Percentiles rank a stretch among this genome's conserved stretches.
Evolutionary conservation across 2,888 invertebrate genomes (phyloP).

Genomic region (Parnassius apollo): DNA sequence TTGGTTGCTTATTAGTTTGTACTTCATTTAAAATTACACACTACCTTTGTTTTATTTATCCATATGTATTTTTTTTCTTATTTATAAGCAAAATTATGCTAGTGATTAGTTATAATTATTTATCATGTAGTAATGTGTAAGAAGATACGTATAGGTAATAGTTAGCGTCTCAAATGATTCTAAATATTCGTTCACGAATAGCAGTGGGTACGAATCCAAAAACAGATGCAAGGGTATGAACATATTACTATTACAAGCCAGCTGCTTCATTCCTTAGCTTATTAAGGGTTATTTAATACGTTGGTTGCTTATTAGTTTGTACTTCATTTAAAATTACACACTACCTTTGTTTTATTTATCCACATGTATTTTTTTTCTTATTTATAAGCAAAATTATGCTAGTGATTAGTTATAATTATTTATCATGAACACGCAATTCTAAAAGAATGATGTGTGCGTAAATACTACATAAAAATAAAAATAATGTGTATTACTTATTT

Average conservation of each 20-base stretch:
- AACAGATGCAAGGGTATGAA: conserved; percentile 22
- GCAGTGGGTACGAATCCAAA: conserved; percentile 15
- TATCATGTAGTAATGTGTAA: conserved; percentile 18
- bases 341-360: neutral
- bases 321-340: no score
- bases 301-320: neutral
- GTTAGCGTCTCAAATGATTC: conserved; percentile 10
- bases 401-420: neutral
- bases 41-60: neutral
- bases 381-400: neutral
- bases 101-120: neutral
- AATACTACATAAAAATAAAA: no score
- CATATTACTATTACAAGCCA: conserved; percentile 30
- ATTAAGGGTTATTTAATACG: conserved; percentile 24
- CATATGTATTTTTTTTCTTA: neutral
- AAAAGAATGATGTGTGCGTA: no score
- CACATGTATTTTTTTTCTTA: neutral
- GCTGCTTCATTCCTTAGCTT: conserved; percentile 33
- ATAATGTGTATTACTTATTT: no score
- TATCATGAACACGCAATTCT: no score
- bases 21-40: no score
- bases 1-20: neutral
- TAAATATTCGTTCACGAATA: conserved; percentile 10
- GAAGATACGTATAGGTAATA: neutral
- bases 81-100: neutral